Percentiles rank a stretch among this genome's conserved stretches.
Conservation (phyloP, 2,797 vertebrate species). For the Choloepus didactylus region DNA sequence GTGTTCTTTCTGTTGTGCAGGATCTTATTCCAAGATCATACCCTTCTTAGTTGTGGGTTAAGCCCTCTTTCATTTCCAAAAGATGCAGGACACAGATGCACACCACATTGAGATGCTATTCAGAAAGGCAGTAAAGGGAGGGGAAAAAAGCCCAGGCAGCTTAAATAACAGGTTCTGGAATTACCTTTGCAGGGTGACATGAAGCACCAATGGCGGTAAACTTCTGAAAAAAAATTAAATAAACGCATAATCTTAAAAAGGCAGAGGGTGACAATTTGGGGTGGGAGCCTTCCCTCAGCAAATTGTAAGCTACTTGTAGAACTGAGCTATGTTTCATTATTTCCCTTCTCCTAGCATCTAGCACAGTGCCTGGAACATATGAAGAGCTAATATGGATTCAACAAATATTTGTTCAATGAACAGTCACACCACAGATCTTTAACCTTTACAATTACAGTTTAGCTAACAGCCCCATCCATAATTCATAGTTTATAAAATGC, state of each 20-base stretch:
- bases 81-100: not conserved
- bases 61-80: conserved; percentile 4
- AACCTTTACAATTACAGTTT: too few relatives aligned
- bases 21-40: not conserved
- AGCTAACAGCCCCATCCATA: not conserved
- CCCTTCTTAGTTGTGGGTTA: not conserved
- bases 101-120: not conserved
- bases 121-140: conserved; percentile 36
- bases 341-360: too few relatives aligned
- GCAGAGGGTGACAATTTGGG: not conserved
- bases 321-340: too few relatives aligned
- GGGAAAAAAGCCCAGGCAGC: conserved; percentile 44
- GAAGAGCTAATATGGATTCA: too few relatives aligned
- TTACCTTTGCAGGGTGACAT: conserved; percentile 61
- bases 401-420: too few relatives aligned
- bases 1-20: not conserved
- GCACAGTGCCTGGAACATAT: too few relatives aligned
- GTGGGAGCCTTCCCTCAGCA: not conserved
- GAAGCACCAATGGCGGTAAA: conserved; percentile 72
- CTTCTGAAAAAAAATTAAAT: conserved; percentile 28
- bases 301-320: too few relatives aligned
- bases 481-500: conserved; percentile 5
- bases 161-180: conserved; percentile 59
- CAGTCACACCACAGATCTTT: too few relatives aligned
- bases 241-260: conserved; percentile 24